Base-by-base conservation (phyloP, 30 jellyfish, hydroid and myxozoan genomes). In the Hydractinia symbiolongicarpus region DNA sequence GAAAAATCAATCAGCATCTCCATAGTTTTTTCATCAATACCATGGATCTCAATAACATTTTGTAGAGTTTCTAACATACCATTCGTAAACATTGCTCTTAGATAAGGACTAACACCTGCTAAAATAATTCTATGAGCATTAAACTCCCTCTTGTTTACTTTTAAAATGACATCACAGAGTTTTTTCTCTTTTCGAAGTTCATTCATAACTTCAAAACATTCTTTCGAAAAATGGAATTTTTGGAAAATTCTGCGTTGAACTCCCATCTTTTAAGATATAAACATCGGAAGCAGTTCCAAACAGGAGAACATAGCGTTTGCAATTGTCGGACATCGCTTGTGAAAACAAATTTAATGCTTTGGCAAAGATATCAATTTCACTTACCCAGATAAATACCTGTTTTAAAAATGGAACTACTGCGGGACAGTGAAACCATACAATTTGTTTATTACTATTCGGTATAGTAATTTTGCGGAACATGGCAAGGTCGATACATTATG, bases 61-160 rank as follows among this genome's bases (percentile, higher is more conserved):
- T 90, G 97, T 1, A 76, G 89, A 67, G 95, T 81, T 54, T 90
- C 97, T 16, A 90, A 86, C 97, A 90, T 90, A 51, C 97, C 97
- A 55, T 90, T 90, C 11, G 97, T 90, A 76, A 90, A 90, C 97
- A 90, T 90, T 8, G 97, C 97, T 21, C 95, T 74, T 17, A 90
- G 94, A 80, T 90, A 90, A 21, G 97, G 97, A 74, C 97, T 90
- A 9, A 81, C 90, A 21, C 95, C 97, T 2, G 97, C 95, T 61
- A 90, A 73, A 83, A 90, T 77, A 53, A 90, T 81, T 57, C 89
- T 86, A 66, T 90, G 97, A 56, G 86, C 97, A 50, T 82, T 91
- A 81, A 90, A 90, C 79, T 90, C 97, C 2, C 66, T 64, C 17
- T 89, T 93, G 50, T 86, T 91, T 10, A 90, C 97, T 19, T 76